These are phyloP conservation scores for Electrophaes corylata DNA, from an alignment of 2,888 invertebrate species.

Conservation along the genomic window DNA sequence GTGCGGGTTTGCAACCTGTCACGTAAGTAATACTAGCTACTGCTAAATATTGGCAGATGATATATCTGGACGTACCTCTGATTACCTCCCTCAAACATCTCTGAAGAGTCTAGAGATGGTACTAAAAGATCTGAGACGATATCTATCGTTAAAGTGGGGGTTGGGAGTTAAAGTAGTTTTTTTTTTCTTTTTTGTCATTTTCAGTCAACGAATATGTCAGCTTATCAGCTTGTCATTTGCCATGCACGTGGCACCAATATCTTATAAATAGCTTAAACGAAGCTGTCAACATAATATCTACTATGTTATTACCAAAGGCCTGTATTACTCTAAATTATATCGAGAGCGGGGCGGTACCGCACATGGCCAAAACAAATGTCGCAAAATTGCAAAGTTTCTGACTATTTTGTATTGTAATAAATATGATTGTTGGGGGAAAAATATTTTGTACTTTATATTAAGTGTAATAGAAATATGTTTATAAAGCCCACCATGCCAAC, in stretches of 20 bases:
- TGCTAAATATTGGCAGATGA: too few species aligned
- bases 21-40: too few species aligned
- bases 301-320: constrained; percentile 44
- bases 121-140: too few species aligned
- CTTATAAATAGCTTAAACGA: constrained; percentile 34
- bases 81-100: too few species aligned
- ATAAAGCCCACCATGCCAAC: too few species aligned
- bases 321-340: constrained; percentile 41
- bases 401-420: background rate
- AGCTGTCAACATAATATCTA: constrained; percentile 23
- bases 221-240: constrained; percentile 20
- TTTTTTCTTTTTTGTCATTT: too few species aligned
- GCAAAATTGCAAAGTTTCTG: constrained; percentile 40
- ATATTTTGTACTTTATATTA: background rate
- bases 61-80: too few species aligned
- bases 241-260: constrained; percentile 49
- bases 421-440: background rate
- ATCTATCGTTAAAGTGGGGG: too few species aligned
- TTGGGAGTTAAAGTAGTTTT: too few species aligned
- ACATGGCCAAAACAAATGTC: constrained; percentile 72
- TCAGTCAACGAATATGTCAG: constrained; percentile 12
- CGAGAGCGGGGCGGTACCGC: constrained; percentile 47
- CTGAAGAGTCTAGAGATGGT: too few species aligned
- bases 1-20: too few species aligned
- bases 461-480: background rate